Conservation (phyloP, 2,113 vertebrate genomes). For the Aythya baeri region DNA sequence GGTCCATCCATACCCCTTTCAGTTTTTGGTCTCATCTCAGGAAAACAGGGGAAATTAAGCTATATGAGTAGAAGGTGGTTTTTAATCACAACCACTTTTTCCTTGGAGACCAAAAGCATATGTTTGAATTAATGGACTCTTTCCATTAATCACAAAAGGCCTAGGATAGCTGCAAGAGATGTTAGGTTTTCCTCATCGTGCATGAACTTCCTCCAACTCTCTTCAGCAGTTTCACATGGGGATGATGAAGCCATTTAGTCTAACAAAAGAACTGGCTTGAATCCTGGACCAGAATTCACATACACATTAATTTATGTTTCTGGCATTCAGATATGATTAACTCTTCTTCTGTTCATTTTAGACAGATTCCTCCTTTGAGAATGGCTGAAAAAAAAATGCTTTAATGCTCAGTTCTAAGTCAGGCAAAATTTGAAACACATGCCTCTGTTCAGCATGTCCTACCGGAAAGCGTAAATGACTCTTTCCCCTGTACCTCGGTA, state of each 20-base stretch:
- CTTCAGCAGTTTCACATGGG: background rate
- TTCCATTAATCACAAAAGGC: constrained; percentile 16
- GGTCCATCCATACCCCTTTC: background rate
- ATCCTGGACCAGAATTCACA: constrained; percentile 8
- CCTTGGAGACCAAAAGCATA: background rate
- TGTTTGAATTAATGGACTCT: background rate
- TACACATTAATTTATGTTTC: constrained; percentile 30
- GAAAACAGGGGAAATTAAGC: constrained; percentile 8
- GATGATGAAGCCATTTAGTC: constrained; percentile 13
- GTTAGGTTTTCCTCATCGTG: background rate
- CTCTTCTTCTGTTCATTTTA: background rate
- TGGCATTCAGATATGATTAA: background rate
- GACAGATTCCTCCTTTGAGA: background rate
- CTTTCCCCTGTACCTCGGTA: background rate
- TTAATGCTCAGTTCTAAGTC: background rate
- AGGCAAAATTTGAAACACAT: constrained; percentile 20
- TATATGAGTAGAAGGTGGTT: background rate
- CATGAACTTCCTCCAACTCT: background rate
- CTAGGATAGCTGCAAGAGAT: background rate
- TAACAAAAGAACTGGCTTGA: constrained; percentile 25
- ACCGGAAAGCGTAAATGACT: background rate
- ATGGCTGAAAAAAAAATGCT: background rate
- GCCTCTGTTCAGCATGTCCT: background rate
- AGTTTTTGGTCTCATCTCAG: background rate
- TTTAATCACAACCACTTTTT: constrained; percentile 6